Base-by-base conservation (phyloP, 2,888 invertebrate species). In the Physocephala rufipes region DNA sequence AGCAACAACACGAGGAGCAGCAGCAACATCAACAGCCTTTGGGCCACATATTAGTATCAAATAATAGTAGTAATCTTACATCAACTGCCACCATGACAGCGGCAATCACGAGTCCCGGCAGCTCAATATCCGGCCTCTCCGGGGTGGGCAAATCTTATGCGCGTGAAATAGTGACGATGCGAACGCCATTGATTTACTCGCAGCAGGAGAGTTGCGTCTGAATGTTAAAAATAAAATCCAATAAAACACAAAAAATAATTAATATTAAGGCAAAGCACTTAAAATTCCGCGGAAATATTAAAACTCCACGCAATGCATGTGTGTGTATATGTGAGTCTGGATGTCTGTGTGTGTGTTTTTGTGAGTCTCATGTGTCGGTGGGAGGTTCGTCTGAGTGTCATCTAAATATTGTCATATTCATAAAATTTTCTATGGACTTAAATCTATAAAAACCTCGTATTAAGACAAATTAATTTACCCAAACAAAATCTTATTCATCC, bases 181-280 rank as follows among this genome's bases (percentile, higher is more conserved):
- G 91, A 79, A 91, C 91, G 70, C 91, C 91, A 67, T 86, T 91
- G 70, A 90, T 91, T 89, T 90, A 90, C 74, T 90, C 89, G 80
- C 90, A 87, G 80, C 89, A 91, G 83, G 91, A 91, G 82, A 91
- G 91, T 85, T 91, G 91, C 84, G 91, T 91, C 82, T 91, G 90
- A 88, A 78, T 28, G 47, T 28, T 24, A 49, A 45, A 74, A 73
- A 71, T 70, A 30, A n/a, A 30, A 68, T 28, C 24, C 3, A 26
- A n/a, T 21, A 36, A 36, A 30, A 68, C 12, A n/a, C n/a, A n/a
- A 53, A 21, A 2, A n/a, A 53, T 21, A 2, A 1, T 21, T 1
- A 53, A 53, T 21, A 49, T 49, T 5, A 3, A 16, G n/a, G 5
- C 49, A 49, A 13, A 19, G n/a, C 36, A 36, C 26, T 26, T 30